These are phyloP conservation scores for Hydropsyche betteni DNA, from an alignment of 2,888 invertebrate genomes.

Conservation along the genomic window DNA sequence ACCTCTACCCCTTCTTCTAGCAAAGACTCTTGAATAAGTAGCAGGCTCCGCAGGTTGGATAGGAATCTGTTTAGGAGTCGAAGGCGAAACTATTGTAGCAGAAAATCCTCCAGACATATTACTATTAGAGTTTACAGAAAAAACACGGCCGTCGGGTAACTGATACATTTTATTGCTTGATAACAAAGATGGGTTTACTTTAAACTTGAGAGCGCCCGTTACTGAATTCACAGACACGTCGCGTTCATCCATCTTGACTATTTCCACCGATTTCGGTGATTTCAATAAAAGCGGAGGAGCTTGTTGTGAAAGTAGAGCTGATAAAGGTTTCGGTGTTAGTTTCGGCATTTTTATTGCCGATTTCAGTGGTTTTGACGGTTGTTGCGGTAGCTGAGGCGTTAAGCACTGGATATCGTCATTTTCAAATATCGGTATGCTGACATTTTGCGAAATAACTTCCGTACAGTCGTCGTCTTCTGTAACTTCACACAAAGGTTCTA, in stretches of 20 bases:
- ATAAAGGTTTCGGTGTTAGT: constrained; percentile 54
- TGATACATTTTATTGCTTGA: constrained; percentile 67
- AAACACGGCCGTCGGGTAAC: constrained; percentile 64
- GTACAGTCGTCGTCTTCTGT: constrained; percentile 58
- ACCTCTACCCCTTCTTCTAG: constrained; percentile 54
- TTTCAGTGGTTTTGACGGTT: no score
- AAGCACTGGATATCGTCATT: constrained; percentile 64
- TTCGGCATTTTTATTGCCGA: constrained; percentile 53
- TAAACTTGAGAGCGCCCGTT: constrained; percentile 64
- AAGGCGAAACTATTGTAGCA: constrained; percentile 63
- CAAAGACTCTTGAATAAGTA: constrained; percentile 60
- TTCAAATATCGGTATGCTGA: background rate
- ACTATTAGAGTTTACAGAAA: constrained; percentile 64
- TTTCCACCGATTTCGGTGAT: constrained; percentile 58
- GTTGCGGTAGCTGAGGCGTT: constrained; percentile 59
- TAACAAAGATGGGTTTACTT: constrained; percentile 64
- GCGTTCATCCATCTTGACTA: constrained; percentile 65
- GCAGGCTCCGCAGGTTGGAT: constrained; percentile 54
- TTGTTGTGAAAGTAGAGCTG: constrained; percentile 44
- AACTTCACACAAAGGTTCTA: constrained; percentile 65
- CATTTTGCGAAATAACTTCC: background rate
- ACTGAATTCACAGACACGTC: constrained; percentile 64
- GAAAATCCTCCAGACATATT: constrained; percentile 66
- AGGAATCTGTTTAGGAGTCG: constrained; percentile 36
- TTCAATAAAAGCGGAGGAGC: constrained; percentile 29